These are phyloP conservation scores for Philhelius pedissequus DNA, from an alignment of 2,888 invertebrate species.

Conservation along the genomic window DNA sequence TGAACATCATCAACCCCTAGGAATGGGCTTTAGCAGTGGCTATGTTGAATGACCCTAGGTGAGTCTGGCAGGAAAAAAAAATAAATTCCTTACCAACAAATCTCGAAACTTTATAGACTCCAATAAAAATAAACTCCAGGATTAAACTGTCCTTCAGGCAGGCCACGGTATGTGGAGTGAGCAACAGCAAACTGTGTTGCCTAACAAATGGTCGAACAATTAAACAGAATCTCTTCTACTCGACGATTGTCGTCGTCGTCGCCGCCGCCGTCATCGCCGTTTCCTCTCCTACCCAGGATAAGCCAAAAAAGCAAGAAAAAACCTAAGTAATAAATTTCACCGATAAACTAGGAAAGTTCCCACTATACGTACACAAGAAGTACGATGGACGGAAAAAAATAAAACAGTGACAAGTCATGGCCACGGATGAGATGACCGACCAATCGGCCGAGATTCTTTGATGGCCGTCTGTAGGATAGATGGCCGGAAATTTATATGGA, in stretches of 20 bases:
- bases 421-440: conserved; percentile 67
- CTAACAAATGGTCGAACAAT: conserved; percentile 67
- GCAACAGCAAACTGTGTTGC: conserved; percentile 21
- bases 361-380: conserved; percentile 34
- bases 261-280: neutral
- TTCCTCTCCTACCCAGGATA: conserved; percentile 29
- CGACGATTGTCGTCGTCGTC: conserved; percentile 58
- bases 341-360: conserved; percentile 67
- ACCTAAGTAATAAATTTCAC: conserved; percentile 54
- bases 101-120: conserved; percentile 68
- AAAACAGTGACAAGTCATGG: conserved; percentile 44
- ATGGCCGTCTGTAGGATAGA: conserved; percentile 50
- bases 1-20: conserved; percentile 48
- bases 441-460: conserved; percentile 68
- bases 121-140: conserved; percentile 67
- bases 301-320: conserved; percentile 4
- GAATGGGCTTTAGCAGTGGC: conserved; percentile 36
- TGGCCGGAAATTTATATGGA: conserved; percentile 62
- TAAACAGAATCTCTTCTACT: conserved; percentile 65
- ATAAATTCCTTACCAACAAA: conserved; percentile 62
- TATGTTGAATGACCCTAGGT: conserved; percentile 46
- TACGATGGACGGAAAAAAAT: conserved; percentile 9
- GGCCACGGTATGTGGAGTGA: conserved; percentile 10
- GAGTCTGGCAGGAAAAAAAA: conserved; percentile 15
- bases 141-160: conserved; percentile 60